Conservation (phyloP, 1,140 invertebrate species). For the Copidosoma floridanum region DNA sequence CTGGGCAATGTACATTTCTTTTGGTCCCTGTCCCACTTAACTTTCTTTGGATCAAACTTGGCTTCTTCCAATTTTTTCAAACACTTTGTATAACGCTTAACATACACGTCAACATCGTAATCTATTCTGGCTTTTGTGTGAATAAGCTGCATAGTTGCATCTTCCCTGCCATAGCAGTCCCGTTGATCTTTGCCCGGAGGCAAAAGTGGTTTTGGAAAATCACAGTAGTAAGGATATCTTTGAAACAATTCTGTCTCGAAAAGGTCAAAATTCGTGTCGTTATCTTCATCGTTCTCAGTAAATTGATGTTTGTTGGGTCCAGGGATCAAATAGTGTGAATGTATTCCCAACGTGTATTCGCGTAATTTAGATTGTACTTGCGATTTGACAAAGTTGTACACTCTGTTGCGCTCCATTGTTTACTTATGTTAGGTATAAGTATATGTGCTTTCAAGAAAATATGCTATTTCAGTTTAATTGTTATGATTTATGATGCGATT, state of each 20-base stretch:
- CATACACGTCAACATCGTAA: constrained; percentile 38
- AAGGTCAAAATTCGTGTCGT: constrained; percentile 28
- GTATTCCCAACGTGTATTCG: constrained; percentile 22
- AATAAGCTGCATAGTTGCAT: constrained; percentile 40
- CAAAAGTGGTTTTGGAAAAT: constrained; percentile 49
- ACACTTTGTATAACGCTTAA: constrained; percentile 35
- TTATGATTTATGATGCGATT: too few species aligned
- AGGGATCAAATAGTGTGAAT: constrained; percentile 37
- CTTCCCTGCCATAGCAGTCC: constrained; percentile 33
- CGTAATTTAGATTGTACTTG: constrained; percentile 34
- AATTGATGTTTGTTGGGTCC: constrained; percentile 38
- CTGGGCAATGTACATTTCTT: constrained; percentile 33
- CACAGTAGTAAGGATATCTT: constrained; percentile 44
- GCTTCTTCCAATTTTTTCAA: constrained; percentile 8
- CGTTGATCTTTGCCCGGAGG: constrained; percentile 42
- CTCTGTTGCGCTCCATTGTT: too few species aligned
- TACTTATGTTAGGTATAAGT: too few species aligned
- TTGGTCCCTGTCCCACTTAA: constrained; percentile 31
- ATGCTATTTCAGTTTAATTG: too few species aligned
- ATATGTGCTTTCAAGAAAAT: too few species aligned
- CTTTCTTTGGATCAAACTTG: constrained; percentile 29
- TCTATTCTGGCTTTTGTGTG: constrained; percentile 37
- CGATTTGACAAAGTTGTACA: too few species aligned
- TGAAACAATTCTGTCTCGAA: constrained; percentile 31
- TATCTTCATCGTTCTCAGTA: constrained; percentile 29